Evolutionary conservation across 2,113 vertebrate genomes (phyloP).

Genomic region (Nansenia antarctica): DNA sequence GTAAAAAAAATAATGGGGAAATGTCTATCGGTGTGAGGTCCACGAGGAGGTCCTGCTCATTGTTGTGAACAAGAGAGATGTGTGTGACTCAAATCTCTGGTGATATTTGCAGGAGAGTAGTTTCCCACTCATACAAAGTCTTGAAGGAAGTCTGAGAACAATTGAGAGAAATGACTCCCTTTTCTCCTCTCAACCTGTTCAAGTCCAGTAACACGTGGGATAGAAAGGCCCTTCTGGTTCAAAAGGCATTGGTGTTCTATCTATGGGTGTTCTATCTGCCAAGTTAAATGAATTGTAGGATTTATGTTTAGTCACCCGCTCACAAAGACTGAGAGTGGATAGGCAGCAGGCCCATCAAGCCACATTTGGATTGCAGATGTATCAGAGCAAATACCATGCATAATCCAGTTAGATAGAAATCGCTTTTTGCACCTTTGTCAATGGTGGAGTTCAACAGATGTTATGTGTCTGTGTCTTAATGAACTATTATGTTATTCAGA

Average conservation of each 20-base stretch:
- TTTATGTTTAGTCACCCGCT: not conserved
- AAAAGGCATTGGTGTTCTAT: not conserved
- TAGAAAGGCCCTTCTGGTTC: not conserved
- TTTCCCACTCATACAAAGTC: not conserved
- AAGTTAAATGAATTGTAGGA: not conserved
- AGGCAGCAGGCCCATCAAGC: not conserved
- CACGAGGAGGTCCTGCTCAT: not conserved
- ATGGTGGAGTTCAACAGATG: too few relatives aligned
- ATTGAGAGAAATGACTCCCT: not conserved
- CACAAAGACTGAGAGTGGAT: too few relatives aligned
- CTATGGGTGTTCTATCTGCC: too few relatives aligned
- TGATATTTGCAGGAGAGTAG: slow-evolving; percentile 14
- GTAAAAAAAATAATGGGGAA: slow-evolving; percentile 5
- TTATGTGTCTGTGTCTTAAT: too few relatives aligned
- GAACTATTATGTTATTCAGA: too few relatives aligned
- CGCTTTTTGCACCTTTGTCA: too few relatives aligned
- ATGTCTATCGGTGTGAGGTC: slow-evolving; percentile 51
- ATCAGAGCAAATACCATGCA: too few relatives aligned
- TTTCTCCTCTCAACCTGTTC: not conserved
- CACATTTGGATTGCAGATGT: not conserved
- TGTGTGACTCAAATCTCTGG: not conserved
- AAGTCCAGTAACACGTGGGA: not conserved
- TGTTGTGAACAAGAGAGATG: slow-evolving; percentile 2
- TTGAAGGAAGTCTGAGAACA: not conserved
- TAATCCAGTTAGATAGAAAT: too few relatives aligned